Percentiles rank a stretch among this genome's conserved stretches.
Conservation (phyloP, 1,140 invertebrate genomes). For the Lepidostoma basale region DNA sequence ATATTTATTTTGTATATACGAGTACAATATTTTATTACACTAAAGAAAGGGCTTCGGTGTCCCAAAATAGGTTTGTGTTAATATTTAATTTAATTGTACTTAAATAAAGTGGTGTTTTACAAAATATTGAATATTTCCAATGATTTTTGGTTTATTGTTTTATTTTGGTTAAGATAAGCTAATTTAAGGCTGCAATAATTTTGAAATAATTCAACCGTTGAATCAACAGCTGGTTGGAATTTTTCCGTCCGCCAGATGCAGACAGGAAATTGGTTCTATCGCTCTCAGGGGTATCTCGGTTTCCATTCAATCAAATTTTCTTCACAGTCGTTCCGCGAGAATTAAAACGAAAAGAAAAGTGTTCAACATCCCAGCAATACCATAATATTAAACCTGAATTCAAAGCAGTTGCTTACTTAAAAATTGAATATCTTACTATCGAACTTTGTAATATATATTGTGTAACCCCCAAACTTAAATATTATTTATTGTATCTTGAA, state of each 20-base stretch:
- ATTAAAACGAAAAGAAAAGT: too few relatives aligned
- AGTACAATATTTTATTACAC: too few relatives aligned
- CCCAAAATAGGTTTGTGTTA: not conserved
- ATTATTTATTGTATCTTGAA: too few relatives aligned
- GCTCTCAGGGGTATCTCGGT: slow-evolving; percentile 2
- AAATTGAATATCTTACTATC: not conserved
- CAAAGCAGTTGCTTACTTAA: not conserved
- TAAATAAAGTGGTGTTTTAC: not conserved
- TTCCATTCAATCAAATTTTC: too few relatives aligned
- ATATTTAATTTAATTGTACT: not conserved
- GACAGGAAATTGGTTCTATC: slow-evolving; percentile 11
- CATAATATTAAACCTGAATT: too few relatives aligned
- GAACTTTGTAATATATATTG: too few relatives aligned
- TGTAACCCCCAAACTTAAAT: too few relatives aligned
- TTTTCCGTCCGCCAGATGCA: not conserved
- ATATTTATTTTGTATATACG: too few relatives aligned
- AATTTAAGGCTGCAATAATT: not conserved
- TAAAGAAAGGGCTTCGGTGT: too few relatives aligned
- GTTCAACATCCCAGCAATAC: too few relatives aligned
- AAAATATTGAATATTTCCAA: not conserved
- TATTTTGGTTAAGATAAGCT: not conserved
- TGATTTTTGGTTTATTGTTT: not conserved
- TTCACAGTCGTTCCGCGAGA: too few relatives aligned
- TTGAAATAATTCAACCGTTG: not conserved
- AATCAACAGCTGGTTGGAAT: slow-evolving; percentile 26